Evolutionary conservation across 2,888 invertebrate genomes (phyloP).

Genomic region (Pseudoips prasinana): DNA sequence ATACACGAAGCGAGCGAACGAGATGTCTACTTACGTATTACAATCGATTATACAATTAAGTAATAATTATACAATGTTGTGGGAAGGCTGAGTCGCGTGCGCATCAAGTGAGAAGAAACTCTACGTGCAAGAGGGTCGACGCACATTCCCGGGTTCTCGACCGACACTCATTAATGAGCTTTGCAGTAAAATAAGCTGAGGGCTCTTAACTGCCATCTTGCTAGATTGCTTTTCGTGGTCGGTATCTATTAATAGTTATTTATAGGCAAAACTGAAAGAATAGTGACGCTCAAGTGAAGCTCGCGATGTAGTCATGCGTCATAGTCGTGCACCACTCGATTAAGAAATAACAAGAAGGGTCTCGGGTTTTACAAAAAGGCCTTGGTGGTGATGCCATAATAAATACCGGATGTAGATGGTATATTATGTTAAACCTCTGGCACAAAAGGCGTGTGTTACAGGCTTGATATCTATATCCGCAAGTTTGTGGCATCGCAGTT

Average conservation of each 20-base stretch:
- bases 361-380: constrained; percentile 34
- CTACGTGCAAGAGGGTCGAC: constrained; percentile 38
- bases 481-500: too few species aligned
- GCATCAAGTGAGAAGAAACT: constrained; percentile 43
- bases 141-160: constrained; percentile 43
- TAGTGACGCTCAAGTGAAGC: constrained; percentile 41
- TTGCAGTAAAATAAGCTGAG: constrained; percentile 74
- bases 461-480: too few species aligned
- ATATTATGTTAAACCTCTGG: too few species aligned
- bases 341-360: constrained; percentile 34
- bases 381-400: constrained; percentile 37
- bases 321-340: constrained; percentile 48
- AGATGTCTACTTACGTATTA: constrained; percentile 32
- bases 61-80: constrained; percentile 67
- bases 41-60: constrained; percentile 61
- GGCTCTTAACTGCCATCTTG: constrained; percentile 72
- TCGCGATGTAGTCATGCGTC: constrained; percentile 58
- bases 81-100: constrained; percentile 17
- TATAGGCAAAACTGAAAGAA: constrained; percentile 69
- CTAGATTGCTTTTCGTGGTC: constrained; percentile 77
- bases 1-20: constrained; percentile 25
- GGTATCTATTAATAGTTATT: constrained; percentile 73
- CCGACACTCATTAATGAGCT: constrained; percentile 63
- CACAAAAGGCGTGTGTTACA: too few species aligned
- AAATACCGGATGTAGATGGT: too few species aligned